phyloP scores from a whole-genome alignment of 23 tunicate species.

The Ascidia mentula region DNA sequence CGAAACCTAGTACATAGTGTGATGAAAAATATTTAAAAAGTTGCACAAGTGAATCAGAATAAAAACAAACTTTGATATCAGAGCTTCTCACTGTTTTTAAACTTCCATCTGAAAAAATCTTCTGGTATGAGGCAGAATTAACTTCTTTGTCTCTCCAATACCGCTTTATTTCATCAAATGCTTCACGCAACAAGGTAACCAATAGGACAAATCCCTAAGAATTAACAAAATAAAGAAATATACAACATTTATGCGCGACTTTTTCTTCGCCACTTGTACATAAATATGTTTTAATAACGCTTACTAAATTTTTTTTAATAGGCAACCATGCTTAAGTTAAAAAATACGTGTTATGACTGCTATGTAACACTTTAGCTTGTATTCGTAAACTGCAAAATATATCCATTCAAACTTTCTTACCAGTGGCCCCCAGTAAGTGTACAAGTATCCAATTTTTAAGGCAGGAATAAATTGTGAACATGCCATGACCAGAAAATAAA shows the following conservation, averaged over 20 bases:
- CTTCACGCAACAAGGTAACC: conserved; percentile 83
- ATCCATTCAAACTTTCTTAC: no score
- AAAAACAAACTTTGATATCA: conserved; percentile 12
- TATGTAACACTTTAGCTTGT: no score
- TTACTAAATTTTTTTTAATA: not conserved
- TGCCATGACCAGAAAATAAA: conserved; percentile 83
- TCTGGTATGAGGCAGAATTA: conserved; percentile 63
- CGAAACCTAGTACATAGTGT: conserved; percentile 67
- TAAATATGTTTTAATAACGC: not conserved
- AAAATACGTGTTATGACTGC: no score
- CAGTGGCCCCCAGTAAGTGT: conserved; percentile 95
- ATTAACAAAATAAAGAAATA: not conserved
- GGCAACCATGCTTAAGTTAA: no score
- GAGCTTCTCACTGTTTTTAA: conserved; percentile 30
- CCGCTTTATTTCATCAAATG: conserved; percentile 63
- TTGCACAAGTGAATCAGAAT: not conserved
- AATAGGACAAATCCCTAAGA: conserved; percentile 78
- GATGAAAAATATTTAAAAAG: not conserved
- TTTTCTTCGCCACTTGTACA: no score
- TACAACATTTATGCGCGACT: no score
- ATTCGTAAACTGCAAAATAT: no score
- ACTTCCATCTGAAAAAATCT: conserved; percentile 49
- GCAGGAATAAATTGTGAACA: conserved; percentile 91
- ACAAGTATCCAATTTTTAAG: conserved; percentile 76
- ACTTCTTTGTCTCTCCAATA: conserved; percentile 84